These are phyloP conservation scores for Mellivora capensis DNA, from an alignment of 2,113 vertebrate species.

Conservation along the genomic window DNA sequence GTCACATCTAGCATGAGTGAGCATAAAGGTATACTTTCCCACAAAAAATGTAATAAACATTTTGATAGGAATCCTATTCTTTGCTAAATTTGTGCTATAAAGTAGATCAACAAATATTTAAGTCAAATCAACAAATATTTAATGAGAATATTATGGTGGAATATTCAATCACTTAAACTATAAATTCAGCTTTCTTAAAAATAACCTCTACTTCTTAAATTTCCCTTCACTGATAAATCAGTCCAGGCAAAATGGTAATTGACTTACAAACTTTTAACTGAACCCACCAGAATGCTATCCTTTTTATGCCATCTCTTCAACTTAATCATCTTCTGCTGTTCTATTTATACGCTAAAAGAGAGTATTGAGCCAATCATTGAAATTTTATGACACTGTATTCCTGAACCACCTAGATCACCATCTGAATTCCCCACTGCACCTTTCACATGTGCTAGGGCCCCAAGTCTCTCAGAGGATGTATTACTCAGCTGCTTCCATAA, in stretches of 20 bases:
- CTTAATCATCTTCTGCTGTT: not conserved
- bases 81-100: not conserved
- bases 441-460: not conserved
- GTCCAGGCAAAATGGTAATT: not conserved
- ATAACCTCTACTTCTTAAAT: not conserved
- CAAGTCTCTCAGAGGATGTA: not conserved
- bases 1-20: not conserved
- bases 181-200: not conserved
- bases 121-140: slow-evolving; percentile 46
- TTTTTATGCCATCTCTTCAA: not conserved
- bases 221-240: not conserved
- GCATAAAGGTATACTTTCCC: not conserved
- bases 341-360: not conserved
- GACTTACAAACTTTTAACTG: not conserved
- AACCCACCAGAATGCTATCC: not conserved
- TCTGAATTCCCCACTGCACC: not conserved
- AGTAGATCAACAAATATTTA: not conserved
- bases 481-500: not conserved
- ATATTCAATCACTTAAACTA: not conserved
- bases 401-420: not conserved
- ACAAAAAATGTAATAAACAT: not conserved
- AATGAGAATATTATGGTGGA: not conserved
- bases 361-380: not conserved
- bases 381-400: not conserved
- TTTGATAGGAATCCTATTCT: not conserved